Percentiles rank a stretch among this genome's conserved stretches.
Evolutionary conservation across 2,797 vertebrate genomes (phyloP).

Genomic region (Sylvia borin): DNA sequence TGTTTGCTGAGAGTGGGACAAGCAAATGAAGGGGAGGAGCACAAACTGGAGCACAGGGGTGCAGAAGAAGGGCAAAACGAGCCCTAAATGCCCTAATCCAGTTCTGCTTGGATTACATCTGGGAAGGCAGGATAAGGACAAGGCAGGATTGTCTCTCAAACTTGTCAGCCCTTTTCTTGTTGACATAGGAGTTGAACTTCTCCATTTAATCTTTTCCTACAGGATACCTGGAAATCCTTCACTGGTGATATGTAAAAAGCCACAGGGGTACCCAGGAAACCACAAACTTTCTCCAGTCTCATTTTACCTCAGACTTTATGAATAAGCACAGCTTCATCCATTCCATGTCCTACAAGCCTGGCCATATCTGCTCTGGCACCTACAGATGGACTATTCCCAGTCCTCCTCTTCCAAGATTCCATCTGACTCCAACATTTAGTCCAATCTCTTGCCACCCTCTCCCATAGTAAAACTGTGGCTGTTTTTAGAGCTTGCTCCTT

Average conservation of each 20-base stretch:
- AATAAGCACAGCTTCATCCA: not conserved
- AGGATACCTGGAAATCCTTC: not conserved
- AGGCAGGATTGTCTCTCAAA: not conserved
- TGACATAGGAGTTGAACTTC: not conserved
- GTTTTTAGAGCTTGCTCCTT: not conserved
- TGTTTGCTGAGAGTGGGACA: not conserved
- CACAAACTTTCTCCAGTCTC: not conserved
- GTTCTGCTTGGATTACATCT: not conserved
- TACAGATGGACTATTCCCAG: not conserved
- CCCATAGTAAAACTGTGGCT: not conserved
- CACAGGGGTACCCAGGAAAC: not conserved
- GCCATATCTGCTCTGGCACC: not conserved
- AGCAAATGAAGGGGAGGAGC: not conserved
- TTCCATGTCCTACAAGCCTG: not conserved
- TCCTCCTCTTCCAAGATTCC: not conserved
- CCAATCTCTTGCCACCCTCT: accelerated
- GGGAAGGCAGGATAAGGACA: not conserved
- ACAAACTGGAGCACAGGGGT: accelerated
- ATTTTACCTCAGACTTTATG: not conserved
- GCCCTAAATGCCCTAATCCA: not conserved
- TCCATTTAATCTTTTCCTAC: not conserved
- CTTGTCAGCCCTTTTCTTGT: not conserved
- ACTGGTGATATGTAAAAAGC: not conserved
- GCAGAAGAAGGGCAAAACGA: not conserved
- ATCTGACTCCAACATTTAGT: not conserved